These are phyloP conservation scores for Nesospiza acunhae DNA, from an alignment of 2,113 vertebrate genomes.

Conservation along the genomic window DNA sequence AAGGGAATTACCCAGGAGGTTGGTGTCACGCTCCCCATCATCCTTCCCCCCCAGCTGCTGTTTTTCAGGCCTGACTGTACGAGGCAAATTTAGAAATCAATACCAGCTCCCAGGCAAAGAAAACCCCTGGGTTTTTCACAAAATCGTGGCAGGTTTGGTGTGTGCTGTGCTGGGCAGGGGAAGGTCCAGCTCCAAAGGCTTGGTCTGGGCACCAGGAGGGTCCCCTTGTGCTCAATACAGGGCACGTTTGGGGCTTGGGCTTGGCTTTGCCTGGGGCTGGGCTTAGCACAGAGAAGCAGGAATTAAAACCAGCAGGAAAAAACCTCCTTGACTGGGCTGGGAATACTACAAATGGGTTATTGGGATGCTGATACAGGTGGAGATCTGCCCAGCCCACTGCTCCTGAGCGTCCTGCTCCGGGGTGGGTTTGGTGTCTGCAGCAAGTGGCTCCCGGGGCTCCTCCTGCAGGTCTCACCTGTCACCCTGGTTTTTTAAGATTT, in stretches of 20 bases:
- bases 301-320: neutral
- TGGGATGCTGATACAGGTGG: neutral
- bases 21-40: neutral
- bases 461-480: neutral
- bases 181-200: neutral
- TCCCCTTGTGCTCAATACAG: neutral
- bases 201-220: neutral
- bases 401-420: accelerated
- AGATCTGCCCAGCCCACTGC: neutral
- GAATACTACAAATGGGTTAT: neutral
- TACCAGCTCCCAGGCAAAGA: neutral
- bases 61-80: neutral
- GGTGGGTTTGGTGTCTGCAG: neutral
- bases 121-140: neutral
- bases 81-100: neutral
- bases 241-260: neutral
- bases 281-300: neutral
- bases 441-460: neutral
- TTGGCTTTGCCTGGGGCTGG: neutral
- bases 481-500: no score
- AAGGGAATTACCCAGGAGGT: neutral
- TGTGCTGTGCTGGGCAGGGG: neutral
- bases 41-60: neutral
- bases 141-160: neutral
- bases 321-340: neutral